Conservation (phyloP, 1,140 invertebrate genomes). For the Dreissena polymorpha region DNA sequence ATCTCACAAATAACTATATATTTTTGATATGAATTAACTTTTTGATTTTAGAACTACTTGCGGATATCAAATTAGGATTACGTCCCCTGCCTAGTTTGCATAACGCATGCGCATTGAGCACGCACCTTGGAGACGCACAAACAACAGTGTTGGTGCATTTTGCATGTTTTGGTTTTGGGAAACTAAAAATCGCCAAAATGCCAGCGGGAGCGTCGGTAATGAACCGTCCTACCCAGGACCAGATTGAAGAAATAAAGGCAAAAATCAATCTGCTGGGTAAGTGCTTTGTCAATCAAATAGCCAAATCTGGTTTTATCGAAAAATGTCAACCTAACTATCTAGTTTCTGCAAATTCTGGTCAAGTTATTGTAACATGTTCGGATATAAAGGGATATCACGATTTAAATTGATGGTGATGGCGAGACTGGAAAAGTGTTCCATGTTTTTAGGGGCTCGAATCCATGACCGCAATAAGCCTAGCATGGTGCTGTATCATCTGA, state of each 20-base stretch:
- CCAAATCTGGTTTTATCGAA: no score
- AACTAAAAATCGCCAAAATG: constrained; percentile 43
- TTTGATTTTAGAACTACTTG: constrained; percentile 1
- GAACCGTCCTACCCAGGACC: constrained; percentile 74
- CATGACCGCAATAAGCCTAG: no score
- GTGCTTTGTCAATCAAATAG: constrained; percentile 9
- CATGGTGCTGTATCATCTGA: no score
- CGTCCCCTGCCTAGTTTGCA: constrained; percentile 28
- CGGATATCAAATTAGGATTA: constrained; percentile 25
- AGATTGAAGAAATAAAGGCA: constrained; percentile 78
- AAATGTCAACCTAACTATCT: no score
- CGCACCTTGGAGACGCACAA: constrained; percentile 63
- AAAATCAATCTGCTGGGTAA: constrained; percentile 77
- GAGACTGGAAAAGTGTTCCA: no score
- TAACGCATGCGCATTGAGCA: constrained; percentile 50
- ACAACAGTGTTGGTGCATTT: constrained; percentile 47
- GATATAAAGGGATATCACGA: no score
- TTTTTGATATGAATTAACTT: no score
- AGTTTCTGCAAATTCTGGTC: no score
- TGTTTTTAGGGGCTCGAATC: no score
- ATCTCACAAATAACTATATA: no score
- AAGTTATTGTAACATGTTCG: no score
- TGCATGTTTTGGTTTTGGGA: background rate
- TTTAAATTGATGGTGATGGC: no score
- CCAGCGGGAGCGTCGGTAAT: constrained; percentile 54